A percentile compares a stretch with the other conserved stretches of the same genome.
phyloP scores from a whole-genome alignment of 2,888 invertebrate species.

The Rhabditoides inermis region DNA sequence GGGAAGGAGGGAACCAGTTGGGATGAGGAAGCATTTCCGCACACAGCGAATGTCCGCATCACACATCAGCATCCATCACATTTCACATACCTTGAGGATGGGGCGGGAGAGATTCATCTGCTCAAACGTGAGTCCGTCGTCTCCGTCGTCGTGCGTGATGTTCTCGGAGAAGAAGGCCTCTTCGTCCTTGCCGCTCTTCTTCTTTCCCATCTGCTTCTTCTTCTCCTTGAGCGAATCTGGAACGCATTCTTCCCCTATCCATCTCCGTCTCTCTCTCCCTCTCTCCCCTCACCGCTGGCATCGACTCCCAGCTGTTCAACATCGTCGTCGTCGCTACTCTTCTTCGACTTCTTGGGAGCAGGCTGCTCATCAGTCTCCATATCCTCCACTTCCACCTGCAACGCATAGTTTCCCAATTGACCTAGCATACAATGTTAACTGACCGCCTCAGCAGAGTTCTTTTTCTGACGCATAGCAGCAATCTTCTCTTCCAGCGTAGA shows the following conservation, averaged over 20 bases:
- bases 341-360: background rate
- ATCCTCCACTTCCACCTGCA: slow-evolving; percentile 15
- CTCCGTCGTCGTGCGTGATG: slow-evolving; percentile 20
- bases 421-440: no score
- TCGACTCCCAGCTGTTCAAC: slow-evolving; percentile 35
- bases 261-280: background rate
- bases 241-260: background rate
- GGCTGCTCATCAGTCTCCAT: background rate
- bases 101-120: slow-evolving; percentile 94
- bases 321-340: slow-evolving; percentile 24
- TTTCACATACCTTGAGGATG: slow-evolving; percentile 74
- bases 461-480: slow-evolving; percentile 27
- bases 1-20: no score
- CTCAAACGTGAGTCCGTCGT: slow-evolving; percentile 57
- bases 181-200: slow-evolving; percentile 9
- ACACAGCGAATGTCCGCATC: no score
- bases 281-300: slow-evolving; percentile 10
- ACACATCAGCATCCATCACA: no score
- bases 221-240: slow-evolving; percentile 31
- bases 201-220: slow-evolving; percentile 20
- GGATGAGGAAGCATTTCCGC: no score
- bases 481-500: slow-evolving; percentile 46
- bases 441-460: slow-evolving; percentile 24
- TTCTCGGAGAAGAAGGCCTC: slow-evolving; percentile 25
- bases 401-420: no score